phyloP scores from a whole-genome alignment of 2,113 vertebrate genomes.

The Dromaius novaehollandiae region DNA sequence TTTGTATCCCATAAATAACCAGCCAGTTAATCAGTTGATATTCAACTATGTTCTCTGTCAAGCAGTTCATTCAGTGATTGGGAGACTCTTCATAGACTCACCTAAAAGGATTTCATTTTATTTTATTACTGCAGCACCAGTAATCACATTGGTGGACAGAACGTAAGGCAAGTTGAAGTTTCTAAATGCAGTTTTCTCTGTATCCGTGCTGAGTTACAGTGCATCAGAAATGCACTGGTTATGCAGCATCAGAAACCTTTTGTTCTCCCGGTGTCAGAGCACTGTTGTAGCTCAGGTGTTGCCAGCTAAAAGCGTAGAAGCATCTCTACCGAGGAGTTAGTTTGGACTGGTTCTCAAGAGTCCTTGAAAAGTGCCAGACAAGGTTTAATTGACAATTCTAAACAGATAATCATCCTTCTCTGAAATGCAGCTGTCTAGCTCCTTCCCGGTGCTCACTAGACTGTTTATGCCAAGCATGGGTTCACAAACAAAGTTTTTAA shows the following conservation, averaged over 20 bases:
- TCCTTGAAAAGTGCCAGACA: background rate
- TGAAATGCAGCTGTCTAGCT: rapidly evolving
- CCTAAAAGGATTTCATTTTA: too few relatives aligned
- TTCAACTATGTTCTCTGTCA: background rate
- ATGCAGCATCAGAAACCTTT: background rate
- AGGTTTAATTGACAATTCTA: rapidly evolving
- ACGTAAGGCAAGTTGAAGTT: background rate
- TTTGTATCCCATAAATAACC: background rate
- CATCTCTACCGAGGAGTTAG: rapidly evolving
- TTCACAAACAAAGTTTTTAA: background rate
- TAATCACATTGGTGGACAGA: rapidly evolving
- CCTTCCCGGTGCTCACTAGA: rapidly evolving
- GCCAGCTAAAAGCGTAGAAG: background rate
- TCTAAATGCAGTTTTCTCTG: background rate
- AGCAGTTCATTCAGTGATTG: background rate
- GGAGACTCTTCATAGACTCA: background rate
- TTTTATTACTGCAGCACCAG: background rate
- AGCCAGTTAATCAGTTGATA: background rate
- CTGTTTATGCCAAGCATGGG: rapidly evolving
- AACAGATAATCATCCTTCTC: background rate
- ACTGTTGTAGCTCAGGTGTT: rapidly evolving
- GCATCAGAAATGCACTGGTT: rapidly evolving
- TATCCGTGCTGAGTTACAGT: rapidly evolving
- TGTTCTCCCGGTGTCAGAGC: background rate
- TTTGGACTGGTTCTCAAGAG: rapidly evolving